These are phyloP conservation scores for Eupithecia abbreviata DNA, from an alignment of 2,888 invertebrate species.

Conservation along the genomic window DNA sequence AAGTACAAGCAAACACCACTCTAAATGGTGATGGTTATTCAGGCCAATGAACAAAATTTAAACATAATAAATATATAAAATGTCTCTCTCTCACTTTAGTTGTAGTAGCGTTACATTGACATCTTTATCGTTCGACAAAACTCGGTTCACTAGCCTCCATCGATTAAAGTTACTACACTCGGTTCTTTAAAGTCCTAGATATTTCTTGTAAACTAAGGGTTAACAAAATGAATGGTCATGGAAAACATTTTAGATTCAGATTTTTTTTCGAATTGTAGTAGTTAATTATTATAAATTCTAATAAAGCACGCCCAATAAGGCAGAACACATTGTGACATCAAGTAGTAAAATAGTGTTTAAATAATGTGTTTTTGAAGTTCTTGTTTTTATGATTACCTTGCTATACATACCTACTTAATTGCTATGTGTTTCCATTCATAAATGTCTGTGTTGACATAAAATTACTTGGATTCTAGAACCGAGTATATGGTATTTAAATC, in stretches of 20 bases:
- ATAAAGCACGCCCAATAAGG: too few species aligned
- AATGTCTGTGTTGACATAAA: neutral
- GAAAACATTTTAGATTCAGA: neutral
- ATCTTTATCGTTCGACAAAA: neutral
- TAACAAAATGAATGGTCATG: neutral
- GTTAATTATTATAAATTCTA: too few species aligned
- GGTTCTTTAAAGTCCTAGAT: neutral
- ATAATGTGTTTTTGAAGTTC: neutral
- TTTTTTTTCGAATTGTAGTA: too few species aligned
- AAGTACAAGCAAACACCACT: neutral
- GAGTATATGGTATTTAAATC: conserved; percentile 69
- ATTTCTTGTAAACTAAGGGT: neutral
- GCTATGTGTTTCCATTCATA: too few species aligned
- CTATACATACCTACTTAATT: too few species aligned
- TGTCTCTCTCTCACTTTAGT: neutral
- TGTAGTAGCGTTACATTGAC: neutral
- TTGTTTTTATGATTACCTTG: neutral
- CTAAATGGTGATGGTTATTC: neutral
- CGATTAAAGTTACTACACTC: neutral
- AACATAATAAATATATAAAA: neutral
- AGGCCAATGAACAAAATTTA: neutral
- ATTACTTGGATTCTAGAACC: neutral
- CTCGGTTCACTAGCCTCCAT: neutral
- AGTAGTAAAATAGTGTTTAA: neutral
- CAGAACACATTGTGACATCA: too few species aligned